Evolutionary conservation across 1,140 invertebrate species (phyloP).

Genomic region (Arion vulgaris): DNA sequence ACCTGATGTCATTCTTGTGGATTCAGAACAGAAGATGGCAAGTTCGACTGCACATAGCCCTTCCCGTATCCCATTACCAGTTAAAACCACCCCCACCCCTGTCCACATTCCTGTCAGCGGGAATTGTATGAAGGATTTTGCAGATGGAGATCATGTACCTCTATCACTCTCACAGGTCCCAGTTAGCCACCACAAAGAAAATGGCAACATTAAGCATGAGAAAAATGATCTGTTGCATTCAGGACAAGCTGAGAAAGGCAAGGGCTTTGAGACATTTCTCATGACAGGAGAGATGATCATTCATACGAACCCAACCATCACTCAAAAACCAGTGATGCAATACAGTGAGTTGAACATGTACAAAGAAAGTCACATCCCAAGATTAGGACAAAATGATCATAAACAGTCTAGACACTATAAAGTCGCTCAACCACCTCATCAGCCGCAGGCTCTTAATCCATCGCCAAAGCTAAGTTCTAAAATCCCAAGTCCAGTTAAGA

Average conservation of each 20-base stretch:
- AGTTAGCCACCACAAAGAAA: constrained; percentile 43
- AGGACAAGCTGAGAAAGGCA: constrained; percentile 47
- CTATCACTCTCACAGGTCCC: constrained; percentile 18
- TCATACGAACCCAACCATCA: constrained; percentile 59
- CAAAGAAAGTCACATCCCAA: constrained; percentile 35
- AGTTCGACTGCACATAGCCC: constrained; percentile 57
- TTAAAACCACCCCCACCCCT: constrained; percentile 35
- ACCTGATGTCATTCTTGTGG: constrained; percentile 16
- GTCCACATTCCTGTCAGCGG: constrained; percentile 12
- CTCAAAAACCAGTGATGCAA: constrained; percentile 29
- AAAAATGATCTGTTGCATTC: constrained; percentile 33
- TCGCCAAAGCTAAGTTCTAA: constrained; percentile 23
- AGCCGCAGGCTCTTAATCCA: neutral
- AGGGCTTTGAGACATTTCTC: constrained; percentile 71
- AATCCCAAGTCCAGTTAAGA: constrained; percentile 25
- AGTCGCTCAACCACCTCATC: constrained; percentile 9
- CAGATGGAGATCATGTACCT: constrained; percentile 13
- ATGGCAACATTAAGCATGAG: constrained; percentile 44
- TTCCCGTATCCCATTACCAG: constrained; percentile 63
- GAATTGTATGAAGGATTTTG: constrained; percentile 36
- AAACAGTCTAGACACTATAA: neutral
- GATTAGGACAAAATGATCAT: constrained; percentile 12
- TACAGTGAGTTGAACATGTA: neutral
- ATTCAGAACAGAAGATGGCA: constrained; percentile 53
- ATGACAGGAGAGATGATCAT: constrained; percentile 73